Conservation (phyloP, 1,140 invertebrate species). For the Pogonus chalceus region DNA sequence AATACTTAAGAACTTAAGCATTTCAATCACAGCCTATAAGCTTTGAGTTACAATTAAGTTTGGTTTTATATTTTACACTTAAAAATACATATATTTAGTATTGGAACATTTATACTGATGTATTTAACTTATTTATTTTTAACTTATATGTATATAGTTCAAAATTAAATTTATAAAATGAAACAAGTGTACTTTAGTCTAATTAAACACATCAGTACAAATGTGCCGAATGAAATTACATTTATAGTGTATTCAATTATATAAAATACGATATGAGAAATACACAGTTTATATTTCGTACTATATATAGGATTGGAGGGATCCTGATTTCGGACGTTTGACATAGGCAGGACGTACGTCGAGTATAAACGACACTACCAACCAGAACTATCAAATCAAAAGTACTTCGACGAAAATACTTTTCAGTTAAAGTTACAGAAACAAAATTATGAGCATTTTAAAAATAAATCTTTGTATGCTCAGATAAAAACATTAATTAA, state of each 20-base stretch:
- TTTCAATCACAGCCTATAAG: slow-evolving; percentile 6
- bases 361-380: slow-evolving; percentile 3
- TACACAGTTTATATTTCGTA: not conserved
- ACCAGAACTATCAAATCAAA: not conserved
- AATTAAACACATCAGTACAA: no score
- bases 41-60: slow-evolving; percentile 2
- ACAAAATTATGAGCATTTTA: no score
- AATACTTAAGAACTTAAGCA: not conserved
- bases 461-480: no score
- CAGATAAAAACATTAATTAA: no score
- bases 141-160: no score
- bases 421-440: no score
- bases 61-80: slow-evolving; percentile 1
- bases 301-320: slow-evolving; percentile 5
- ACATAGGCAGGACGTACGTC: slow-evolving; percentile 5
- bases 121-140: not conserved
- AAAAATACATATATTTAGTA: not conserved
- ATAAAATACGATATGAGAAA: slow-evolving; percentile 3
- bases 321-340: slow-evolving; percentile 5
- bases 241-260: no score
- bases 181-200: no score
- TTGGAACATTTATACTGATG: not conserved
- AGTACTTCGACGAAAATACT: not conserved
- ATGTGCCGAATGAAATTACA: no score
- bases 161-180: no score